A percentile compares a stretch with the other conserved stretches of the same genome.
Conservation (phyloP, 1,140 invertebrate species). For the Caenorhabditis inopinata region DNA sequence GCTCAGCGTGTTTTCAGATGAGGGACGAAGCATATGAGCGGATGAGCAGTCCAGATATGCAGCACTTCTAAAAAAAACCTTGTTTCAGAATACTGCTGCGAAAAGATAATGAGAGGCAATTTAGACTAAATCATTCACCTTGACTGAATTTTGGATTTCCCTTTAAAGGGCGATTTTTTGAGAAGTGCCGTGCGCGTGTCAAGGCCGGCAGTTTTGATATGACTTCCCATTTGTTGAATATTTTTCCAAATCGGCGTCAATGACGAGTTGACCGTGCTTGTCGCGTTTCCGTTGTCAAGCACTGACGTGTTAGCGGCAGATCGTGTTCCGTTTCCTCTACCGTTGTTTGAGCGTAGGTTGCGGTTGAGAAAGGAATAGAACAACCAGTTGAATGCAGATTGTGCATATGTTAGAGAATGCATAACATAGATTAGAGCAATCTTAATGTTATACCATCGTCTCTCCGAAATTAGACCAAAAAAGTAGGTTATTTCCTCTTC, state of each 20-base stretch:
- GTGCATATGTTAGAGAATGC: slow-evolving; percentile 58
- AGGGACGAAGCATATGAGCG: neutral
- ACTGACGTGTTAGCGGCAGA: slow-evolving; percentile 44
- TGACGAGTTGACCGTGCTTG: slow-evolving; percentile 30
- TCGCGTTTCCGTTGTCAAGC: slow-evolving; percentile 47
- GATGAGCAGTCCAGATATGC: slow-evolving; percentile 14
- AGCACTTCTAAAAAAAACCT: slow-evolving; percentile 6
- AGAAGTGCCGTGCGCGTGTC: slow-evolving; percentile 47
- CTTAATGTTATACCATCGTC: neutral
- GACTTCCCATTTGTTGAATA: slow-evolving; percentile 54
- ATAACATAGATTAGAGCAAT: slow-evolving; percentile 53
- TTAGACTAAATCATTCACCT: slow-evolving; percentile 22
- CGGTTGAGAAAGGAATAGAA: slow-evolving; percentile 64
- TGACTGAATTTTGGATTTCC: slow-evolving; percentile 31
- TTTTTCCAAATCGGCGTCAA: slow-evolving; percentile 41
- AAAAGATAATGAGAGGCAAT: no score
- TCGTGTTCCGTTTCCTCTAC: slow-evolving; percentile 42
- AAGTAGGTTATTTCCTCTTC: neutral
- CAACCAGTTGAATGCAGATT: slow-evolving; percentile 64
- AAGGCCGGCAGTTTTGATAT: slow-evolving; percentile 53
- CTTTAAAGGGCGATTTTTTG: slow-evolving; percentile 22
- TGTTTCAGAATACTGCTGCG: no score
- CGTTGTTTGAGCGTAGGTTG: slow-evolving; percentile 54
- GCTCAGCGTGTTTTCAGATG: neutral
- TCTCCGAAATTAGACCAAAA: neutral